Base-by-base conservation (phyloP, 2,888 invertebrate genomes). In the Platycnemis pennipes region DNA sequence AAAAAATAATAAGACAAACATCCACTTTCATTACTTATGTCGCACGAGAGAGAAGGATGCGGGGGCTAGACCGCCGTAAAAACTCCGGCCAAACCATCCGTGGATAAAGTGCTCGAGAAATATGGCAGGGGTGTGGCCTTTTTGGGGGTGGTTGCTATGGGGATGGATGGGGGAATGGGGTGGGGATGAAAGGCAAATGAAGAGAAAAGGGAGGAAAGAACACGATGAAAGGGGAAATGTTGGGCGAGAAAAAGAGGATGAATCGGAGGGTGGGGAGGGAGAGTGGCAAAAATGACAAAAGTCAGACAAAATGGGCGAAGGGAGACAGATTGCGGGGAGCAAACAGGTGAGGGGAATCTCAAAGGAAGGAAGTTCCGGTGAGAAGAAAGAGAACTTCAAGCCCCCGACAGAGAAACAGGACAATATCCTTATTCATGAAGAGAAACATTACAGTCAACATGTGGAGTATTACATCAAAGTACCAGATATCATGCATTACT, bases 1-100 rank as follows among this genome's bases (percentile, higher is more conserved):
- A 46, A 87, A 77, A 87, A 46, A 87, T 87, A 87, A 87, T 46
- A 87, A 87, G n/a, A 87, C 87, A 87, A 87, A 44, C 87, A 87
- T 87, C 87, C 87, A 87, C 45, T 87, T 87, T 87, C 87, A 44
- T 46, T 87, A 87, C 46, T 87, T 77, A 77, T 77, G 77, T 77
- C 77, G 77, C 77, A 37, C 77, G 77, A 26, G 37, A 26, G 37
- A 37, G 37, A 77, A 77, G 77, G 37, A 77, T 77, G 77, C 11
- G 77, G 37, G 77, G 26, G 22, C 37, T 37, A 77, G 77, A 77
- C 77, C 37, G 13, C 77, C 77, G 37, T 77, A 77, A 77, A 77
- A 77, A 77, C 77, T 77, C 37, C 26, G 31, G 77, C 11, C 37
- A 77, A 77, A 77, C 77, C 77, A 77, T 77, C 77, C 77, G 77